phyloP scores from a whole-genome alignment of 2,888 invertebrate genomes.

The Odontocerum albicorne region DNA sequence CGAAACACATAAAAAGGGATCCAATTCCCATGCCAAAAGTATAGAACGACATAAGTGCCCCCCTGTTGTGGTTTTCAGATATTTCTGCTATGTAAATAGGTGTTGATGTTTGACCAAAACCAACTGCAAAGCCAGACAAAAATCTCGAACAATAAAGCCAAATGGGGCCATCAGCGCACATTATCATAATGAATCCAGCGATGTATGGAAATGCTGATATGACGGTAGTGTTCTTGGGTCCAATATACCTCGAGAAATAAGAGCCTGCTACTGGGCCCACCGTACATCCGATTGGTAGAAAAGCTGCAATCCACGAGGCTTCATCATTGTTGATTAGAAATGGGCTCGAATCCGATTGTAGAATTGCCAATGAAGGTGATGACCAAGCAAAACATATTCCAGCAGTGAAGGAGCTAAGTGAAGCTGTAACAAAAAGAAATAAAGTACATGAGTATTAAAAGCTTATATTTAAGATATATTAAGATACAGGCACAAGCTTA shows the following conservation, averaged over 20 bases:
- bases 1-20: constrained; percentile 28
- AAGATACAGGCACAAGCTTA: no score
- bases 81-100: constrained; percentile 37
- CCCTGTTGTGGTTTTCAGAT: constrained; percentile 34
- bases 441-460: no score
- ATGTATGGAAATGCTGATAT: constrained; percentile 29
- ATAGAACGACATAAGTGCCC: constrained; percentile 32
- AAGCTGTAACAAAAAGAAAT: constrained; percentile 31
- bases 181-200: constrained; percentile 24
- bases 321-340: constrained; percentile 43
- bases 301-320: constrained; percentile 43
- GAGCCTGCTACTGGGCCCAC: constrained; percentile 28
- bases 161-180: constrained; percentile 34
- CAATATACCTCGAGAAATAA: constrained; percentile 23
- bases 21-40: constrained; percentile 28
- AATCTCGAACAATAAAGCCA: constrained; percentile 43
- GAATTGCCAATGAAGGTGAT: constrained; percentile 44
- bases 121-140: constrained; percentile 33
- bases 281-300: constrained; percentile 30
- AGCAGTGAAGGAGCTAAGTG: constrained; percentile 32
- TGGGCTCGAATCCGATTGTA: constrained; percentile 42
- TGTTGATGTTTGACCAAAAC: constrained; percentile 28
- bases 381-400: constrained; percentile 49
- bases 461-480: no score
- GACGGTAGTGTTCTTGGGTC: constrained; percentile 29